Evolutionary conservation across 1,140 invertebrate species (phyloP).

Genomic region (Ceratosolen solmsi): DNA sequence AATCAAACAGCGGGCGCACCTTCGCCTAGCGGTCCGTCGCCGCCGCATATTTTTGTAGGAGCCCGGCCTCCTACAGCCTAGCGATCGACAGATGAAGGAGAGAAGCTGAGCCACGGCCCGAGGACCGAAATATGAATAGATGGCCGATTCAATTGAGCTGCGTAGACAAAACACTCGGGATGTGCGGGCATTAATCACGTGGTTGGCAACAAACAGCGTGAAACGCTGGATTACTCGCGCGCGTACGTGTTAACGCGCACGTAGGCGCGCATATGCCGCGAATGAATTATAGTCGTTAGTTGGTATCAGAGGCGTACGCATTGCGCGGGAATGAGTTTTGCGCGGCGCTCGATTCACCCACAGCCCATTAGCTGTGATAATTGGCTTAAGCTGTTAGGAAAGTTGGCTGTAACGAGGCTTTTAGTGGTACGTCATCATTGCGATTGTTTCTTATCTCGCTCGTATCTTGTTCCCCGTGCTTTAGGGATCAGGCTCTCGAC

Average conservation of each 20-base stretch:
- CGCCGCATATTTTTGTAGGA: too few relatives aligned
- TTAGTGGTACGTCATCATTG: not conserved
- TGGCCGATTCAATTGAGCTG: constrained; percentile 22
- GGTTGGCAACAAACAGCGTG: not conserved
- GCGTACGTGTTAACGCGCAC: not conserved
- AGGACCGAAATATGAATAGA: constrained; percentile 18
- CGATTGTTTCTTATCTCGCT: not conserved
- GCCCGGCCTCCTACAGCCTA: too few relatives aligned
- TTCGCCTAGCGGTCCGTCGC: not conserved
- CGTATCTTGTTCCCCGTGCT: too few relatives aligned
- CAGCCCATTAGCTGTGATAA: not conserved
- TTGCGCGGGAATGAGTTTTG: not conserved
- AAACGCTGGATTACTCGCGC: not conserved
- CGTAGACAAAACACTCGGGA: not conserved
- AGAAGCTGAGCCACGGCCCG: not conserved
- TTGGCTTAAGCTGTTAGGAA: not conserved
- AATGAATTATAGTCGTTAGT: constrained; percentile 14
- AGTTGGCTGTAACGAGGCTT: not conserved
- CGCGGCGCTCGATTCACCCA: not conserved
- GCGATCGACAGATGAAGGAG: not conserved
- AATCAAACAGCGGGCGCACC: not conserved
- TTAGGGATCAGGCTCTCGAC: too few relatives aligned
- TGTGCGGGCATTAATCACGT: constrained; percentile 1
- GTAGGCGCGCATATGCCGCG: not conserved
- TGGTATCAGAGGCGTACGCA: not conserved